These are phyloP conservation scores for Wasmannia auropunctata DNA, from an alignment of 1,140 invertebrate genomes.

Conservation along the genomic window DNA sequence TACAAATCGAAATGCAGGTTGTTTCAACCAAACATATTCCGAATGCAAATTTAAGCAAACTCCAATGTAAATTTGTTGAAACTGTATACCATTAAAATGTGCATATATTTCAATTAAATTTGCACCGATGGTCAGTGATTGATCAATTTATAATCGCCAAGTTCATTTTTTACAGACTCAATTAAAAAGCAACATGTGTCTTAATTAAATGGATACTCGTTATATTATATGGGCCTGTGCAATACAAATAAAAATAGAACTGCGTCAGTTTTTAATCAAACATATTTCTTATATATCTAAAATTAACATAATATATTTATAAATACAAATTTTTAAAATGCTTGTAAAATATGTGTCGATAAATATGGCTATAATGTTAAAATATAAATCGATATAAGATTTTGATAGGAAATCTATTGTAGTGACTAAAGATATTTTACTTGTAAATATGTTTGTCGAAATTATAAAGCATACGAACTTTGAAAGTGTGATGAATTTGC, in stretches of 20 bases:
- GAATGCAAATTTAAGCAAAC: slow-evolving; percentile 49
- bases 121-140: slow-evolving; percentile 13
- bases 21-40: slow-evolving; percentile 23
- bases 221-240: background rate
- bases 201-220: slow-evolving; percentile 20
- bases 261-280: background rate
- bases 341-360: background rate
- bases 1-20: slow-evolving; percentile 31
- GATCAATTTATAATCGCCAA: slow-evolving; percentile 46
- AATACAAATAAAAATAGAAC: background rate
- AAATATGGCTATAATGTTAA: background rate
- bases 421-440: background rate
- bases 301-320: background rate
- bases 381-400: background rate
- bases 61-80: slow-evolving; percentile 53
- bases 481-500: background rate
- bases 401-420: background rate
- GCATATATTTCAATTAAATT: slow-evolving; percentile 52
- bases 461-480: background rate
- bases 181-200: slow-evolving; percentile 13
- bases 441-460: background rate
- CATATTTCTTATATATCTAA: background rate
- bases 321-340: background rate
- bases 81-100: slow-evolving; percentile 49
- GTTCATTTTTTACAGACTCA: background rate